These are phyloP conservation scores for Pteronotus mesoamericanus DNA, from an alignment of 2,797 vertebrate species.

Conservation along the genomic window DNA sequence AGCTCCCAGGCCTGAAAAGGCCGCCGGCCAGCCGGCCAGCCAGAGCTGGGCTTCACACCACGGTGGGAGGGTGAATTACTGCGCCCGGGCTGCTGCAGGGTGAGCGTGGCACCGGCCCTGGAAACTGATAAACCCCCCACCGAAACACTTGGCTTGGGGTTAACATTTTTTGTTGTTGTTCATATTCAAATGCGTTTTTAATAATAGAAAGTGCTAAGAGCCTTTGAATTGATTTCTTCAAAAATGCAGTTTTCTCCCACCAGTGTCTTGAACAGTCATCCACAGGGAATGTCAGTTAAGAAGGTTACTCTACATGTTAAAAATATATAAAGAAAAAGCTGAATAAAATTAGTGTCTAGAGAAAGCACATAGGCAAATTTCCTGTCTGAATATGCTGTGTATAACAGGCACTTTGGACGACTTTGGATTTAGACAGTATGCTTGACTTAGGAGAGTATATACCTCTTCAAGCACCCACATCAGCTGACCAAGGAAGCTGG, in stretches of 20 bases:
- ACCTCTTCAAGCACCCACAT: not conserved
- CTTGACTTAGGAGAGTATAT: not conserved
- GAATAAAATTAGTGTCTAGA: not conserved
- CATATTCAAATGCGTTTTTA: constrained; percentile 25
- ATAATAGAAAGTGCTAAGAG: constrained; percentile 38
- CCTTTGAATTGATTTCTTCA: constrained; percentile 13
- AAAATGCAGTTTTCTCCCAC: not conserved
- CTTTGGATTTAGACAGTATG: not conserved
- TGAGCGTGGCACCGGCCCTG: not conserved
- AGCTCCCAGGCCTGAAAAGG: not conserved
- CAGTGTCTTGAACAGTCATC: constrained; percentile 1
- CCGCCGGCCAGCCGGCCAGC: not conserved
- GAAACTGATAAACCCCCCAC: not conserved
- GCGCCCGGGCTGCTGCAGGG: not conserved
- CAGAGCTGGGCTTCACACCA: not conserved
- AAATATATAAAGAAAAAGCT: not conserved
- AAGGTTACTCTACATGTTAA: not conserved
- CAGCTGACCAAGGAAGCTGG: not conserved
- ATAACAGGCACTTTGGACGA: not conserved
- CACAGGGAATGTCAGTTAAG: not conserved
- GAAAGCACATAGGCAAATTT: not conserved
- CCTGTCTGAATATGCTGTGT: not conserved
- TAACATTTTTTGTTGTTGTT: not conserved
- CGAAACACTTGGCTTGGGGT: not conserved
- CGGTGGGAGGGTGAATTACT: not conserved